These are phyloP conservation scores for Alviniconcha marisindica DNA, from an alignment of 1,140 invertebrate genomes.

Conservation along the genomic window DNA sequence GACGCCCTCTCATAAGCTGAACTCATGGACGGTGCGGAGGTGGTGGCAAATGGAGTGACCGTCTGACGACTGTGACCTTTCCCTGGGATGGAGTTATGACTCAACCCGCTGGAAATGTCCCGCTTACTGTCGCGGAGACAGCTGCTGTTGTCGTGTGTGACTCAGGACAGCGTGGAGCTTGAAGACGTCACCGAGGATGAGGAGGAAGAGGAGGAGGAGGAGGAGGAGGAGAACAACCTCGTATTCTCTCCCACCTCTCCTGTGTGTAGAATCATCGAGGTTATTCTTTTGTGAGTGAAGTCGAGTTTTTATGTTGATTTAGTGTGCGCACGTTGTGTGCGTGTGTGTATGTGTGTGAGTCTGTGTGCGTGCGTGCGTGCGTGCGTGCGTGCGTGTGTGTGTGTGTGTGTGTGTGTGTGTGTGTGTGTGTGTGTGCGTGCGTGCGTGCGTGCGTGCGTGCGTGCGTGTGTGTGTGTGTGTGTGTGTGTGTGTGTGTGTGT, in stretches of 20 bases:
- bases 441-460: no score
- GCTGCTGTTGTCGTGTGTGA: conserved; percentile 17
- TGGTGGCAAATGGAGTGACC: no score
- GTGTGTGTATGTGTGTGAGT: background rate
- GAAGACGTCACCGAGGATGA: conserved; percentile 1
- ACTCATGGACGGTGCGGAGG: no score
- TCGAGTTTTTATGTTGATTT: background rate
- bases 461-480: no score
- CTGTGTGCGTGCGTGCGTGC: background rate
- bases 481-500: no score
- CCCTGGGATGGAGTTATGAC: no score
- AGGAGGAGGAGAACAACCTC: background rate
- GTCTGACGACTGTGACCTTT: no score
- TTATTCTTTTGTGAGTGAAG: conserved; percentile 22
- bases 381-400: conserved; percentile 13
- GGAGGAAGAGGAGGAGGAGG: background rate
- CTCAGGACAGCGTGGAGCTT: background rate
- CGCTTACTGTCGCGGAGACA: background rate
- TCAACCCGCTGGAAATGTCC: no score
- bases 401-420: background rate
- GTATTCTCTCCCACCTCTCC: background rate
- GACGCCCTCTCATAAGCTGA: no score
- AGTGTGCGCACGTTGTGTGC: background rate
- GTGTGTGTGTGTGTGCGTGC: background rate
- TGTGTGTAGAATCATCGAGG: conserved; percentile 20